Conservation (phyloP, 2,888 invertebrate genomes). For the Agonopterix subpropinquella region DNA sequence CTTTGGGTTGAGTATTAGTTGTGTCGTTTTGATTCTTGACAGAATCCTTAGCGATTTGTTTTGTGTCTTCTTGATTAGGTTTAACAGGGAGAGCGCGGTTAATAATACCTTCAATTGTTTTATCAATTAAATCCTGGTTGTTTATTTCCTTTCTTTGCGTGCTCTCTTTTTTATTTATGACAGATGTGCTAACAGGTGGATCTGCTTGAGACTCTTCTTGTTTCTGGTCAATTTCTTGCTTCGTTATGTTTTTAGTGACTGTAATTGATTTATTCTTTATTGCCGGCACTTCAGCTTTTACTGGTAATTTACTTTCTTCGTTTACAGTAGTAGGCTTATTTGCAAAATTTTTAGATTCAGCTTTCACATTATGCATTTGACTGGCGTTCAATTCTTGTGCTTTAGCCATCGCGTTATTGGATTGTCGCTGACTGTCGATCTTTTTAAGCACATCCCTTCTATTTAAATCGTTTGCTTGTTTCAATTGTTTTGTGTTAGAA, state of each 20-base stretch:
- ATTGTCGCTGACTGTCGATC: conserved; percentile 59
- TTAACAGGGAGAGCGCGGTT: conserved; percentile 40
- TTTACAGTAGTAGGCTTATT: conserved; percentile 26
- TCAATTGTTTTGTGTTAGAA: conserved; percentile 55
- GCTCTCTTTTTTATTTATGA: conserved; percentile 25
- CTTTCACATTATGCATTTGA: conserved; percentile 36
- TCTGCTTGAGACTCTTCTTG: neutral
- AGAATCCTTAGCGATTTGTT: conserved; percentile 16
- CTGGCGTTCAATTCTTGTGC: conserved; percentile 29
- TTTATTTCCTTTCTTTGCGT: conserved; percentile 42
- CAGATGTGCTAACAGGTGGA: neutral
- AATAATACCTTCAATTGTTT: conserved; percentile 63
- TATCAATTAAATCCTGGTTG: conserved; percentile 60
- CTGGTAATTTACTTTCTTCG: conserved; percentile 20
- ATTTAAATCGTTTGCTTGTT: conserved; percentile 64
- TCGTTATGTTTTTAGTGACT: conserved; percentile 12
- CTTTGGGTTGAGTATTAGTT: conserved; percentile 1
- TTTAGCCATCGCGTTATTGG: conserved; percentile 41
- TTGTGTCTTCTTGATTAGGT: conserved; percentile 28
- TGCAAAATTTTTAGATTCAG: conserved; percentile 43
- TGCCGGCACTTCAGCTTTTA: conserved; percentile 21
- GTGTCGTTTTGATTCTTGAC: conserved; percentile 14
- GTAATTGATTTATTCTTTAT: conserved; percentile 14
- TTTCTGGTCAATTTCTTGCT: conserved; percentile 15
- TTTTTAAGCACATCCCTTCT: conserved; percentile 63